Evolutionary conservation across 2,888 invertebrate species (phyloP).

Genomic region (Coelopa pilipes): DNA sequence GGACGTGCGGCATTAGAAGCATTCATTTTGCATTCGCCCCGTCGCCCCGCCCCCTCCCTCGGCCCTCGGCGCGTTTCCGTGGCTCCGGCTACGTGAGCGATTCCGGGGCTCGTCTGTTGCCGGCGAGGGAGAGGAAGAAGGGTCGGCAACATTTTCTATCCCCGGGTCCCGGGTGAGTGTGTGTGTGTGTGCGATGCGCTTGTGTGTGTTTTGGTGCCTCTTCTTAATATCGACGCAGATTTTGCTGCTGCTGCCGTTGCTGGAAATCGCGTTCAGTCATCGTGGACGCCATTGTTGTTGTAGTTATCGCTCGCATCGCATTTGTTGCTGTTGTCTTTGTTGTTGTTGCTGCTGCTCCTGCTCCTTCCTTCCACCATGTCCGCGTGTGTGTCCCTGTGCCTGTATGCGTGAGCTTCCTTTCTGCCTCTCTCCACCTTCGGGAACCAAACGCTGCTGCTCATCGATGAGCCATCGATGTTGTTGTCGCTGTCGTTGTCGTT

Average conservation of each 20-base stretch:
- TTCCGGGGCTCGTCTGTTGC: neutral
- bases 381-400: neutral
- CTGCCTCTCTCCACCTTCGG: too few species aligned
- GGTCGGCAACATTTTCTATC: slow-evolving; percentile 8
- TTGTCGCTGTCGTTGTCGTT: too few species aligned
- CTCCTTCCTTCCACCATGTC: neutral
- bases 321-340: neutral
- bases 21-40: slow-evolving; percentile 24
- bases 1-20: neutral
- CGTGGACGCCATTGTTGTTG: neutral
- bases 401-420: neutral
- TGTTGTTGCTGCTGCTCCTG: neutral
- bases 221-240: slow-evolving; percentile 6
- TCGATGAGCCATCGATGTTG: neutral
- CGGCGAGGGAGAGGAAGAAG: neutral
- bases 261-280: neutral
- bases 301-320: neutral
- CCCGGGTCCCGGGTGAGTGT: neutral
- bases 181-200: neutral
- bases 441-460: too few species aligned
- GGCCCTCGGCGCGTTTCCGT: slow-evolving; percentile 3
- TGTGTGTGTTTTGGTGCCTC: slow-evolving; percentile 4
- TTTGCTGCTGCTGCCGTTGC: slow-evolving; percentile 7
- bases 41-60: too few species aligned
- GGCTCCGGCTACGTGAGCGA: neutral